Evolutionary conservation across 1,140 invertebrate genomes (phyloP), one percentile per base, ranked within the genome.

Genomic region (Dendroctonus ponderosae): DNA sequence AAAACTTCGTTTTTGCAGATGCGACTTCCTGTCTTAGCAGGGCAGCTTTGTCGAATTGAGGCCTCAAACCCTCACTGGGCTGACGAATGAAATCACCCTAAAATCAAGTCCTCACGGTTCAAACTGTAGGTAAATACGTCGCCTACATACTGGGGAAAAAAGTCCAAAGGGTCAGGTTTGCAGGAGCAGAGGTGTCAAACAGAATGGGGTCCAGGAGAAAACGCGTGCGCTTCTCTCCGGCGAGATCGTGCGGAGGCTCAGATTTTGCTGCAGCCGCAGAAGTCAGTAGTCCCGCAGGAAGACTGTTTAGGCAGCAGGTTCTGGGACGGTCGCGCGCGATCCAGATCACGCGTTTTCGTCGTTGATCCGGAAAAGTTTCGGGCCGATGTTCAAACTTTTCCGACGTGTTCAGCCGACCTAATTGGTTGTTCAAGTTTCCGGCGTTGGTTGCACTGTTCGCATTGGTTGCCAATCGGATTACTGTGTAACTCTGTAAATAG

Each of bases 131-230:
- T 65, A 65, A 65, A 58, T 65, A 65, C 41, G 43, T 53, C 62
- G 43, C 14, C 52, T 26, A 49, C 44, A 57, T 39, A 57, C 40
- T 14, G 42, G 42, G 50, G 52, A 58, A 69, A 64, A 68, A 65
- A 63, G 57, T 63, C 57, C 43, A 62, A 52, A 60, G 67, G 67
- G 67, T 65, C 67, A 69, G 56, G 62, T 59, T 41, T 43, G 49
- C 44, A 61, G 62, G 61, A 62, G 63, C 68, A 70, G 60, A 70
- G 63, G 68, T 70, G 68, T 66, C 68, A 62, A 63, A 53, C 57
- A 66, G 68, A 49, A 51, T 59, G 54, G 37, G 43, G 60, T 38
- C 48, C 50, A 43, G 58, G 50, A 62, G 63, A 62, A 61, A 64
- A 66, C 56, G 68, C 68, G 57, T 70, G 68, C 68, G 68, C 68